Percentiles rank a stretch among this genome's conserved stretches.
Evolutionary conservation across 2,888 invertebrate species (phyloP).

Genomic region (Myopa tessellatipennis): DNA sequence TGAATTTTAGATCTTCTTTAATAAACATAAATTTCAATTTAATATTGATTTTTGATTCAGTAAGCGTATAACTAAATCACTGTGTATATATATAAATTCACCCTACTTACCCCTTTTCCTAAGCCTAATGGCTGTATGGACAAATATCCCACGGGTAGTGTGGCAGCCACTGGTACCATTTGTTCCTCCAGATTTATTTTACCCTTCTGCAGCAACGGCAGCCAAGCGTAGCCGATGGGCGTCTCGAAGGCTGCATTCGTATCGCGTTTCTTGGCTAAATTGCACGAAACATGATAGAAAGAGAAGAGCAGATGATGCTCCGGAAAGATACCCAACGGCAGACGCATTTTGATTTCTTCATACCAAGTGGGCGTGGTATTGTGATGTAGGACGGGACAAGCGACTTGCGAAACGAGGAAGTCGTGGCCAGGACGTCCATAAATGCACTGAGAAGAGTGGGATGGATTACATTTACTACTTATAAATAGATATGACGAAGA

Average conservation of each 20-base stretch:
- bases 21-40: background rate
- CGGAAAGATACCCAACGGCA: conserved; percentile 86
- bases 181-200: conserved; percentile 87
- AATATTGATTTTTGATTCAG: too few relatives aligned
- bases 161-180: conserved; percentile 85
- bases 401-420: conserved; percentile 75
- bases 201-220: conserved; percentile 86
- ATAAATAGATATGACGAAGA: background rate
- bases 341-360: conserved; percentile 91
- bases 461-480: background rate
- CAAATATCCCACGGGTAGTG: conserved; percentile 89
- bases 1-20: background rate
- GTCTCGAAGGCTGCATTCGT: conserved; percentile 77
- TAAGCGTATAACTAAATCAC: too few relatives aligned
- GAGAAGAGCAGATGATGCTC: conserved; percentile 94
- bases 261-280: conserved; percentile 83
- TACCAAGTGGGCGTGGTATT: conserved; percentile 90
- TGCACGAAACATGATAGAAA: conserved; percentile 95
- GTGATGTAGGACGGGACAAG: conserved; percentile 89
- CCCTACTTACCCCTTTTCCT: conserved; percentile 85
- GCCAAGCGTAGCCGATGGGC: conserved; percentile 94
- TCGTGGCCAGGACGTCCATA: conserved; percentile 78
- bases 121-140: conserved; percentile 89
- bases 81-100: background rate
- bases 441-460: conserved; percentile 72